These are phyloP conservation scores for Fragum sueziense DNA, from an alignment of 2,888 invertebrate genomes.

Conservation along the genomic window DNA sequence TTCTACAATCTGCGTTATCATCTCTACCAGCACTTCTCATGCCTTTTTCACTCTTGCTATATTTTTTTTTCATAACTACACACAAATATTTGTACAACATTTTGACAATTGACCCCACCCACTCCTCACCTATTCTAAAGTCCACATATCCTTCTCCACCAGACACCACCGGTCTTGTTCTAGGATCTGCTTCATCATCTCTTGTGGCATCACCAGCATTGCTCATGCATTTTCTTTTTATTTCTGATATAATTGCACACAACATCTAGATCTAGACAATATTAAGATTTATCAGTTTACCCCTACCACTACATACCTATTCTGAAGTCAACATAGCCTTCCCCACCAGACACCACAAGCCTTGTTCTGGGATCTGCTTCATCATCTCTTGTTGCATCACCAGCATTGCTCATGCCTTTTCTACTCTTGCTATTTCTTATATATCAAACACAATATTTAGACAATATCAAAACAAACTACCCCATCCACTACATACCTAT, in stretches of 20 bases:
- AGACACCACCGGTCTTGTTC: slow-evolving; percentile 94
- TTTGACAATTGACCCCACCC: no score
- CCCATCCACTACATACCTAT: no score
- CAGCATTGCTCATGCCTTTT: slow-evolving; percentile 73
- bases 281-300: no score
- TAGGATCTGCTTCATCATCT: slow-evolving; percentile 53
- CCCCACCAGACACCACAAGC: slow-evolving; percentile 98
- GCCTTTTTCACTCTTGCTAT: slow-evolving; percentile 65
- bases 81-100: no score
- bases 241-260: no score
- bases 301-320: no score
- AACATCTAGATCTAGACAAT: no score
- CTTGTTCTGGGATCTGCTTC: slow-evolving; percentile 83
- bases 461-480: no score
- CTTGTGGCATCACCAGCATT: slow-evolving; percentile 55
- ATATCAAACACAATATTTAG: no score
- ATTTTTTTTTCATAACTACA: no score
- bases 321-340: slow-evolving; percentile 99
- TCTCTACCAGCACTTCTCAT: slow-evolving; percentile 70
- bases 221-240: slow-evolving; percentile 71
- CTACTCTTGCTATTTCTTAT: slow-evolving; percentile 60
- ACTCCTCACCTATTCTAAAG: slow-evolving; percentile 97
- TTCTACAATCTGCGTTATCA: slow-evolving; percentile 51
- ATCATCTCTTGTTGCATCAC: slow-evolving; percentile 38
- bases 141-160: slow-evolving; percentile 99